Evolutionary conservation across 1,140 invertebrate species (phyloP), one percentile per base, ranked within the genome.

Genomic region (Diorhabda sublineata): DNA sequence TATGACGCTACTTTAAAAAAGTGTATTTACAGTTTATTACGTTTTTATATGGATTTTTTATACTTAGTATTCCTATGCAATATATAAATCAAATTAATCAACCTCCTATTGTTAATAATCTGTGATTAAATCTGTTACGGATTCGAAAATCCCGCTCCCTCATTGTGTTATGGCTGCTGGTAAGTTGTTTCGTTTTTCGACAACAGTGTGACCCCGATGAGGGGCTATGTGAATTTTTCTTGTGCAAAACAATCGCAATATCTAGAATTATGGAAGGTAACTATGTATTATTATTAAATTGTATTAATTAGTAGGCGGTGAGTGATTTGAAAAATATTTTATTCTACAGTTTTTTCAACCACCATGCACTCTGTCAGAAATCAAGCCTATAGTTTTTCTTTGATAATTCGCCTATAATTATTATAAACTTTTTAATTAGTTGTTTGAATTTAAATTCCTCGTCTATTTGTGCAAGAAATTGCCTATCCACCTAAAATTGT

Each of bases 211-310:
- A 79, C 78, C 78, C 73, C 78, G 75, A 77, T 79, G 75, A 75
- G 75, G 78, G 75, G 71, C 73, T 76, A 75, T 77, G 75, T 76
- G 77, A 74, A 70, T 74, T 70, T 73, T 64, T 59, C 61, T 63
- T 71, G 62, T 71, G 72, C 61, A 69, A 71, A 73, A 76, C 71
- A 72, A 72, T 72, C 60, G 71, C 73, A 71, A 72, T 68, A 71
- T 70, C 47, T 66, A 74, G 73, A 75, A 78, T 76, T 61, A 80
- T 81, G 79, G 78, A 81, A 81, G 79, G 79, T 81, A 81, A 81
- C 47, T 52, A 8, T 6, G n/a, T 77, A 72, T 71, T 72, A 62
- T 69, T 69, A 65, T 69, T 73, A 57, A 68, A 60, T 63, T 45
- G 43, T 67, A 57, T n/a, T 26, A n/a, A 8, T 45, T 59, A 45